Evolutionary conservation across 92 coral and sea anemone species (phyloP), one percentile per base, ranked within the genome.

Genomic region (Porites cylindrica): DNA sequence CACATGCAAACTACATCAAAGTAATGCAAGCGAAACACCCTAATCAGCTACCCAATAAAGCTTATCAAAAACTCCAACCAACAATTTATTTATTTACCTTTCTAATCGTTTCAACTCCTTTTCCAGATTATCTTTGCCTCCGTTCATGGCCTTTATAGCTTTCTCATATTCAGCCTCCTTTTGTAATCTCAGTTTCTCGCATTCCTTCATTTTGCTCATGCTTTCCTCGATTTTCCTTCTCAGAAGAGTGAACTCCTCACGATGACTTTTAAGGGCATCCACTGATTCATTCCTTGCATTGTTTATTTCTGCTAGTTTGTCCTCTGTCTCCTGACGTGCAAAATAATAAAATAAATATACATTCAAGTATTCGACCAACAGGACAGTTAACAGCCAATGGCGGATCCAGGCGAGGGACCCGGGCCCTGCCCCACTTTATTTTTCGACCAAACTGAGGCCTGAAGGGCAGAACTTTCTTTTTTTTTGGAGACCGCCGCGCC

Each of bases 211-310:
- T 88, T 92, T 90, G 71, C 43, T 90, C 56, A 81, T 60, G 21
- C 78, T 61, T 66, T 87, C 93, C 59, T 85, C 86, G 10, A 85
- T 82, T 78, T 63, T 92, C 47, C 82, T 85, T 70, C 98, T 87
- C 21, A 85, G 71, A 26, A 24, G 54, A 8, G 83, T 78, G 14
- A 94, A 91, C 74, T 88, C 98, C 80, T 90, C 98, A 3, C 98
- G 88, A 56, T 94, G 93, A 77, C 86, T 90, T 66, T 90, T 90
- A 32, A 94, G 85, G 18, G 98, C 91, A 1, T 87, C 66, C 69
- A 94, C 74, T 8, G 85, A 89, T 66, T 94, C 91, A 85, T 92
- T 90, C 69, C 98, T 76, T 24, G 95, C 91, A 1, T 87, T 82
- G 84, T 90, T 88, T 51, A 94, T 72, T 66, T 94, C 98, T 10